A percentile compares a stretch with the other conserved stretches of the same genome.
phyloP scores from a whole-genome alignment of 2,797 vertebrate genomes.

The Sebastes taczanowskii region DNA sequence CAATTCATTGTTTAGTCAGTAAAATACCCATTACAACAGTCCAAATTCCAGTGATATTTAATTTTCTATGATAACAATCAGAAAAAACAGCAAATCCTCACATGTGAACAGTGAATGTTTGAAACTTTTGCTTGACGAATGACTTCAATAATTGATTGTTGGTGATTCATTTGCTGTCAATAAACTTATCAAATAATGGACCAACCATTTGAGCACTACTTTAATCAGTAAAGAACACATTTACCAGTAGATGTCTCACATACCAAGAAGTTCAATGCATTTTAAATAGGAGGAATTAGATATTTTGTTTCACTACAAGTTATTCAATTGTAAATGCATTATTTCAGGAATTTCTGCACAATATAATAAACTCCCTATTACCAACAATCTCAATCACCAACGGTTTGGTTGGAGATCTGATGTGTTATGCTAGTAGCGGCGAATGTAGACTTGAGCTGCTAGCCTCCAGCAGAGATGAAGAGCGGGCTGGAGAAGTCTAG shows the following conservation, averaged over 20 bases:
- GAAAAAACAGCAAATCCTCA: background rate
- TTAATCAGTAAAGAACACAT: background rate
- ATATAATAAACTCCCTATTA: background rate
- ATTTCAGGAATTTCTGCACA: background rate
- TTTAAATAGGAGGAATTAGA: background rate
- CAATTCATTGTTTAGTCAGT: background rate
- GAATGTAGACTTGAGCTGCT: background rate
- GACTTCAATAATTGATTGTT: background rate
- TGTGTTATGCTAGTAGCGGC: background rate
- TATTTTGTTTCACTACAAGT: background rate
- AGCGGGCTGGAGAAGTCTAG: background rate
- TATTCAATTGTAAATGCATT: background rate
- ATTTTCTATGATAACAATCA: background rate
- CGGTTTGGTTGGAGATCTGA: background rate
- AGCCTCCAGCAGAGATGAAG: background rate
- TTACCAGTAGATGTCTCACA: background rate
- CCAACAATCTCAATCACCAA: background rate
- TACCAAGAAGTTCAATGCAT: background rate
- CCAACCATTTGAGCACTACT: background rate
- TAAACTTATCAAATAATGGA: background rate
- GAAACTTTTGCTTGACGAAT: background rate
- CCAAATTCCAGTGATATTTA: background rate
- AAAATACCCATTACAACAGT: background rate
- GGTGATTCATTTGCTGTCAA: background rate
- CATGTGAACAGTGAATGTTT: background rate